Percentiles rank a stretch among this genome's conserved stretches.
Conservation (phyloP, 2,888 invertebrate species). For the Drosophila stalkeri region DNA sequence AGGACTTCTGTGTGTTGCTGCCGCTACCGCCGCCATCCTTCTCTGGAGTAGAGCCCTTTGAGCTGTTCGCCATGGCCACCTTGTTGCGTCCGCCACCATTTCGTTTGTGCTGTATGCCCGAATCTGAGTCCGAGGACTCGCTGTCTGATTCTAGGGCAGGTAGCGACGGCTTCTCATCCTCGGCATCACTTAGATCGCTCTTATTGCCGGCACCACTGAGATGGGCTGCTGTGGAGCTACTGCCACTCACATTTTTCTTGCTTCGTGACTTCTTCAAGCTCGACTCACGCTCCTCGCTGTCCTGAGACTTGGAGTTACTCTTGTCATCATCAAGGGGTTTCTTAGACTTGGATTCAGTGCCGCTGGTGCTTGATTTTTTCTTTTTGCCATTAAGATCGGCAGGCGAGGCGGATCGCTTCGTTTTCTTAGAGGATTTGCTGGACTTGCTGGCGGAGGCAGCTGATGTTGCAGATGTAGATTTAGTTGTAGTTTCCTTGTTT, state of each 20-base stretch:
- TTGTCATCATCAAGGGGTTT: constrained; percentile 58
- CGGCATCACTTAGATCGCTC: constrained; percentile 79
- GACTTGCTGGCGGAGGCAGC: constrained; percentile 23
- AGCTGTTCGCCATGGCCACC: constrained; percentile 53
- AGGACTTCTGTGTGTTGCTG: constrained; percentile 85
- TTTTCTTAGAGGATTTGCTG: constrained; percentile 53
- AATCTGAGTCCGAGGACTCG: constrained; percentile 82
- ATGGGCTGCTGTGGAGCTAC: constrained; percentile 27
- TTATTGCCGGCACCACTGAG: constrained; percentile 42
- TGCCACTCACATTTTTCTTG: constrained; percentile 59
- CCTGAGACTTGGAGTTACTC: constrained; percentile 48
- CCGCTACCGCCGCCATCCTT: constrained; percentile 45
- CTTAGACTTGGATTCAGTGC: constrained; percentile 55
- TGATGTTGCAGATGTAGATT: constrained; percentile 30
- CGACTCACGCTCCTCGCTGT: constrained; percentile 54
- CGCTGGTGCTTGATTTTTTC: constrained; percentile 45
- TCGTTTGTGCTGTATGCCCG: constrained; percentile 81
- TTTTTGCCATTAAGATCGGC: constrained; percentile 72
- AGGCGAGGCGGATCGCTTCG: constrained; percentile 69
- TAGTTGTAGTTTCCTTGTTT: constrained; percentile 39
- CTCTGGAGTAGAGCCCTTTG: constrained; percentile 68
- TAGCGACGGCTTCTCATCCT: constrained; percentile 67
- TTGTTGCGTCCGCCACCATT: constrained; percentile 73
- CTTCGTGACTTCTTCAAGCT: constrained; percentile 53
- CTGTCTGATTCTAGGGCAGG: constrained; percentile 78